phyloP scores from a whole-genome alignment of 2,888 invertebrate genomes.

The Thysanoteuthis rhombus region DNA sequence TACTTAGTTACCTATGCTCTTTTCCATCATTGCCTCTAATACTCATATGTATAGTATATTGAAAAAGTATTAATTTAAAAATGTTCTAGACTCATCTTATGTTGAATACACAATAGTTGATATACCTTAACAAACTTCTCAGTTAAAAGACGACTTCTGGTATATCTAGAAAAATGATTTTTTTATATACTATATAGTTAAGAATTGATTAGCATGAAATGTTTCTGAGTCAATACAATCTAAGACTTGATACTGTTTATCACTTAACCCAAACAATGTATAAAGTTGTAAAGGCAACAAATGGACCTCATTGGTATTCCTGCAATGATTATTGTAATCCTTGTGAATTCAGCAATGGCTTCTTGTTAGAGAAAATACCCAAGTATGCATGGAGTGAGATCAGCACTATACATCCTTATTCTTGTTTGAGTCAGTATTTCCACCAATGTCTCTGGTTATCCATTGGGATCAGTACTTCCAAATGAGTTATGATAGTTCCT shows the following conservation, averaged over 20 bases:
- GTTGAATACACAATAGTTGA: not conserved
- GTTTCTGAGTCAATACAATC: not conserved
- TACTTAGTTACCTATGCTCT: too few species aligned
- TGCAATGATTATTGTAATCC: not conserved
- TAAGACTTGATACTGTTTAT: not conserved
- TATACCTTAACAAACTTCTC: not conserved
- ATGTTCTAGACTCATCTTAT: too few species aligned
- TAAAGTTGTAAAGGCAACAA: not conserved
- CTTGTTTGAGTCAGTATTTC: not conserved
- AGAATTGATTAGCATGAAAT: not conserved
- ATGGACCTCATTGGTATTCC: not conserved
- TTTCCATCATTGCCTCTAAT: too few species aligned
- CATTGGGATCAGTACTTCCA: not conserved
- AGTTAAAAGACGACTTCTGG: not conserved
- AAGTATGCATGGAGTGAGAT: not conserved
- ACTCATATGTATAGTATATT: too few species aligned
- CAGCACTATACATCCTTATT: not conserved
- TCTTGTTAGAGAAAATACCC: not conserved
- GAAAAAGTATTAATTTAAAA: too few species aligned
- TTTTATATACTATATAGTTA: not conserved
- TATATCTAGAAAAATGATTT: not conserved
- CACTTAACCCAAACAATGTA: not conserved
- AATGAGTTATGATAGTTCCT: not conserved
- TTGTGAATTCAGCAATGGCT: constrained; percentile 12
- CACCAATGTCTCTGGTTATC: not conserved